Percentiles rank a stretch among this genome's conserved stretches.
These are phyloP conservation scores for Scaeva pyrastri DNA, from an alignment of 2,888 invertebrate species.

Conservation along the genomic window DNA sequence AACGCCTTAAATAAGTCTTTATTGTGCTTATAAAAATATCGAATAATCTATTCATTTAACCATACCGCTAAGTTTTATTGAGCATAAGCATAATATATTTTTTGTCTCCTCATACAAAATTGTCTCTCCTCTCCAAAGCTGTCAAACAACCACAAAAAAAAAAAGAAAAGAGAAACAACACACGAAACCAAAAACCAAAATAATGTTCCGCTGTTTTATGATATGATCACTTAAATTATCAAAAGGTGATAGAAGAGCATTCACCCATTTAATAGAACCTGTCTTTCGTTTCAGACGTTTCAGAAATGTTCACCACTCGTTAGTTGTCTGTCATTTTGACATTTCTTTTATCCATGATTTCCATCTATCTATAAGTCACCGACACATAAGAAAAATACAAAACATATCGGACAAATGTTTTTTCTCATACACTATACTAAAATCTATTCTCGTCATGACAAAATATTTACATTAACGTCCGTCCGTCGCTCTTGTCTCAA, in stretches of 20 bases:
- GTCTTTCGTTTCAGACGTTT: constrained; percentile 50
- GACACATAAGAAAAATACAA: constrained; percentile 1
- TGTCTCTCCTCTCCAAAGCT: not conserved
- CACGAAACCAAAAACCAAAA: not conserved
- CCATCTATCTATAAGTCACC: constrained; percentile 4
- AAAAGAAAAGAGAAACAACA: not conserved
- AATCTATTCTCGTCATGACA: constrained; percentile 29
- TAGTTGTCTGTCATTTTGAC: not conserved
- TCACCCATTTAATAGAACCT: constrained; percentile 57
- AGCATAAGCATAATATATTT: not conserved
- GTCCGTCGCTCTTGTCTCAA: constrained; percentile 6
- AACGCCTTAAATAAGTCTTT: too few species aligned
- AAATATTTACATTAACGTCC: constrained; percentile 10
- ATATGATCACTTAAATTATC: constrained; percentile 14
- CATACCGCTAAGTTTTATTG: too few species aligned
- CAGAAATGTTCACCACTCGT: constrained; percentile 14
- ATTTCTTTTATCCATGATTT: not conserved
- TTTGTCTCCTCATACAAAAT: not conserved
- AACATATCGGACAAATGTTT: constrained; percentile 60
- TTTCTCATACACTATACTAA: constrained; percentile 3
- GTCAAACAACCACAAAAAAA: not conserved
- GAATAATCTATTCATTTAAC: too few species aligned
- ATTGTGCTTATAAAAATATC: too few species aligned
- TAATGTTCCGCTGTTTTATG: not conserved
- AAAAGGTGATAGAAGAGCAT: constrained; percentile 28